Percentiles rank a stretch among this genome's conserved stretches.
Conservation (phyloP, 2,888 invertebrate species). For the Schizaphis graminum region DNA sequence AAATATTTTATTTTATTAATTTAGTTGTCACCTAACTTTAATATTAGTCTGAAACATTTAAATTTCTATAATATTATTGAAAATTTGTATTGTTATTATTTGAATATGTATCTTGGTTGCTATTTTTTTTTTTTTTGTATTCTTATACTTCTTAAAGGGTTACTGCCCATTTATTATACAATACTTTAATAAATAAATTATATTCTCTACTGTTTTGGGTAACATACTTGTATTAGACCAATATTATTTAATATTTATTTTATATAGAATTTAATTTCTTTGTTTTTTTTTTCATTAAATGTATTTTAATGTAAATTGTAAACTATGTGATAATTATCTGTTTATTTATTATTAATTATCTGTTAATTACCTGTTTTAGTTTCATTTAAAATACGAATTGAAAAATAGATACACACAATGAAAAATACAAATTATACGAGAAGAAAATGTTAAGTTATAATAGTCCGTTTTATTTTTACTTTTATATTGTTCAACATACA, state of each 20-base stretch:
- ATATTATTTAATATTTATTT: background rate
- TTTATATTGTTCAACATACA: no score
- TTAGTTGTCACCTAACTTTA: no score
- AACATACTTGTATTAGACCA: background rate
- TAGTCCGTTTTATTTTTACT: background rate
- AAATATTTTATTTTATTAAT: no score
- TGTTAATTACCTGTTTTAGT: background rate
- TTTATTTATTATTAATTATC: no score
- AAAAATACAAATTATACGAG: background rate
- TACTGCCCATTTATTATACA: no score
- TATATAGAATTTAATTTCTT: background rate
- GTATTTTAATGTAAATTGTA: background rate
- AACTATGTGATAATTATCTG: background rate
- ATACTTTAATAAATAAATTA: no score
- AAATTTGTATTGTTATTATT: no score
- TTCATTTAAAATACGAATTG: background rate
- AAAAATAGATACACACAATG: background rate
- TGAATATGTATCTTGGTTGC: no score
- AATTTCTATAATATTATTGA: no score
- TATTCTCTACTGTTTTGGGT: background rate
- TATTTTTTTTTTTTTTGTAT: no score
- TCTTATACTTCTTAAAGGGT: no score
- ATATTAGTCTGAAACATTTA: no score
- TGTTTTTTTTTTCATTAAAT: background rate
- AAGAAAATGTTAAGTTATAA: background rate